Evolutionary conservation across 1,140 invertebrate species (phyloP).

Genomic region (Octopus bimaculoides): DNA sequence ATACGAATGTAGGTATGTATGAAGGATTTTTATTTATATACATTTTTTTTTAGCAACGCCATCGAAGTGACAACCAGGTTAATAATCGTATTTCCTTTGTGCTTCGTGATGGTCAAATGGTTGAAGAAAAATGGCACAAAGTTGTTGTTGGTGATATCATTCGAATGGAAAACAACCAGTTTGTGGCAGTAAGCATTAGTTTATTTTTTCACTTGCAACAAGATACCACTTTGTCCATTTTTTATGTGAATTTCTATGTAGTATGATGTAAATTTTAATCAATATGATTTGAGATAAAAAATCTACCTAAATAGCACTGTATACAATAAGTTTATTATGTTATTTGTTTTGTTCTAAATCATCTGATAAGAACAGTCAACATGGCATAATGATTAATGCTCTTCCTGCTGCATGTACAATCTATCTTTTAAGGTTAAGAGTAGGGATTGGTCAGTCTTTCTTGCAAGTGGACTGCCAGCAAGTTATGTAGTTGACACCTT

Average conservation of each 20-base stretch:
- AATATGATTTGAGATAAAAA: not conserved
- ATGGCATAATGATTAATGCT: too few relatives aligned
- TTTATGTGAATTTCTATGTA: not conserved
- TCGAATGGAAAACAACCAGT: conserved; percentile 67
- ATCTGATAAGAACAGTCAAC: too few relatives aligned
- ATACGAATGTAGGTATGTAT: too few relatives aligned
- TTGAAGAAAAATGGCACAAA: conserved; percentile 87
- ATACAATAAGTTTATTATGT: too few relatives aligned
- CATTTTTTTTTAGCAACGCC: conserved; percentile 46
- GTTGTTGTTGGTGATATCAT: conserved; percentile 86
- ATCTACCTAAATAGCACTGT: not conserved
- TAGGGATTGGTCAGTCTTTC: too few relatives aligned
- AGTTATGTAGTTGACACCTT: too few relatives aligned
- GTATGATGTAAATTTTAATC: not conserved
- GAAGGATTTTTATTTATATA: too few relatives aligned
- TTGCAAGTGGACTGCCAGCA: too few relatives aligned
- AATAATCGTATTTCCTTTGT: conserved; percentile 59
- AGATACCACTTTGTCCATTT: too few relatives aligned
- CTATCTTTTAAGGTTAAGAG: too few relatives aligned
- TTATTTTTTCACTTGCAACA: not conserved
- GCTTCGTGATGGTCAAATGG: conserved; percentile 70
- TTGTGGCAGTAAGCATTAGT: conserved; percentile 50
- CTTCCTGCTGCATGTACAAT: too few relatives aligned
- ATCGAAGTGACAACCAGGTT: conserved; percentile 53
- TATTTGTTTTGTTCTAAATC: too few relatives aligned